Percentiles rank a stretch among this genome's conserved stretches.
phyloP scores from a whole-genome alignment of 2,888 invertebrate species.

The Gibbula magus region DNA sequence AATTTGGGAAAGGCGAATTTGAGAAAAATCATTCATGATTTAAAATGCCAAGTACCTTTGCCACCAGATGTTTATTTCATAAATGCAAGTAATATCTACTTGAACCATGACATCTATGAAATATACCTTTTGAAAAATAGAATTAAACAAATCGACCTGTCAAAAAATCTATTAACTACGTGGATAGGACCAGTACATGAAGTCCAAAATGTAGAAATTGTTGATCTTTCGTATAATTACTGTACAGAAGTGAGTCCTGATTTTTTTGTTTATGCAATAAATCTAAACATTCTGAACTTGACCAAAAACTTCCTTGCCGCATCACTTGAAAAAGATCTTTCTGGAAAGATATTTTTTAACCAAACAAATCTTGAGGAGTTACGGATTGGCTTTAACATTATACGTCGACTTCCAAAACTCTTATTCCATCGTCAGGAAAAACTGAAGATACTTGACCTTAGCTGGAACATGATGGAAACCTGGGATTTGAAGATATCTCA shows the following conservation, averaged over 20 bases:
- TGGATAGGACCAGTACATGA: conserved; percentile 35
- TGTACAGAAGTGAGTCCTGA: background rate
- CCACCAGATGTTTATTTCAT: background rate
- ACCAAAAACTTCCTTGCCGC: conserved; percentile 30
- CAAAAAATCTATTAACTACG: conserved; percentile 26
- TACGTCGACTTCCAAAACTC: background rate
- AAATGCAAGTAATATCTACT: background rate
- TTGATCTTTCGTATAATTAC: conserved; percentile 34
- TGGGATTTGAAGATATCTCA: too few species aligned
- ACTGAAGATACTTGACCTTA: too few species aligned
- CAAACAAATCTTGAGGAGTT: conserved; percentile 19
- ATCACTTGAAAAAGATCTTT: conserved; percentile 1
- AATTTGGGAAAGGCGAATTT: too few species aligned
- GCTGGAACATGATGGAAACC: too few species aligned
- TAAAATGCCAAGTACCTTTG: too few species aligned
- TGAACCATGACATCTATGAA: background rate
- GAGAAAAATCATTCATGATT: too few species aligned
- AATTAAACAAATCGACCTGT: conserved; percentile 23
- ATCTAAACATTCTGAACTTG: conserved; percentile 23
- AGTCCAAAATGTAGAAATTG: conserved; percentile 11
- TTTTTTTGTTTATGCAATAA: conserved; percentile 2
- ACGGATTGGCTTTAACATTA: conserved; percentile 23
- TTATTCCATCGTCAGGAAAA: too few species aligned
- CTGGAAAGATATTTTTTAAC: conserved; percentile 30
- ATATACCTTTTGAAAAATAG: conserved; percentile 12